phyloP scores from a whole-genome alignment of 2,797 vertebrate genomes.

The Typhlichthys subterraneus region DNA sequence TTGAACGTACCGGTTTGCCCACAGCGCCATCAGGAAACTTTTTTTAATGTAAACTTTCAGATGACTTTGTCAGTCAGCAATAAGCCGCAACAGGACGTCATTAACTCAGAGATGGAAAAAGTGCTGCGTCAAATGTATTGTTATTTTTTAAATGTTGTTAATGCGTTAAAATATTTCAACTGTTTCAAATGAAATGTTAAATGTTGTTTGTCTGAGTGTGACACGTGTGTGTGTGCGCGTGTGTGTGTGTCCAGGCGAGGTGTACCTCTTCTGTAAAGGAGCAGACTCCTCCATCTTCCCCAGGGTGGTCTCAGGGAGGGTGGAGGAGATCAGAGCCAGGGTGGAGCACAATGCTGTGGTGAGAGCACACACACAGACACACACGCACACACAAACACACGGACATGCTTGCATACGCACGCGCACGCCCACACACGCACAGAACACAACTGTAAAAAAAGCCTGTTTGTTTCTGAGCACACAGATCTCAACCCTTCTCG shows the following conservation, averaged over 20 bases:
- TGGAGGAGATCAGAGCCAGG: constrained; percentile 87
- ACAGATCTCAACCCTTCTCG: background rate
- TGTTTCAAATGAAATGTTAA: background rate
- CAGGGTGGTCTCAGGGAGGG: constrained; percentile 90
- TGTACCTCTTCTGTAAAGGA: constrained; percentile 95
- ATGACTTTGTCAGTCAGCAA: no score
- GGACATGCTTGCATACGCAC: constrained; percentile 6
- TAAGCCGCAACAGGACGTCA: no score
- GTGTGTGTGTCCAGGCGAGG: constrained; percentile 78
- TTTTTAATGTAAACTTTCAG: no score
- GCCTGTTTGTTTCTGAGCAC: constrained; percentile 1
- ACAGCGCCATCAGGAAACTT: no score
- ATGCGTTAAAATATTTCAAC: no score
- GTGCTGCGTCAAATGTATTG: no score
- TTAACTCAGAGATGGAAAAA: no score
- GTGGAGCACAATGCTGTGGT: constrained; percentile 97
- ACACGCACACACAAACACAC: constrained; percentile 16
- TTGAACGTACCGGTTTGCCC: no score
- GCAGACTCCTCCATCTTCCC: constrained; percentile 98
- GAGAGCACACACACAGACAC: constrained; percentile 58
- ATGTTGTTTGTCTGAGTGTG: no score
- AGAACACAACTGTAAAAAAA: constrained; percentile 4
- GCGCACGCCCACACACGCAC: constrained; percentile 4
- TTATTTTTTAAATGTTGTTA: no score
- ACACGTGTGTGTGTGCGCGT: constrained; percentile 25